A percentile compares a stretch with the other conserved stretches of the same genome.
These are phyloP conservation scores for Trichonephila clavata DNA, from an alignment of 1,140 invertebrate genomes.

Conservation along the genomic window DNA sequence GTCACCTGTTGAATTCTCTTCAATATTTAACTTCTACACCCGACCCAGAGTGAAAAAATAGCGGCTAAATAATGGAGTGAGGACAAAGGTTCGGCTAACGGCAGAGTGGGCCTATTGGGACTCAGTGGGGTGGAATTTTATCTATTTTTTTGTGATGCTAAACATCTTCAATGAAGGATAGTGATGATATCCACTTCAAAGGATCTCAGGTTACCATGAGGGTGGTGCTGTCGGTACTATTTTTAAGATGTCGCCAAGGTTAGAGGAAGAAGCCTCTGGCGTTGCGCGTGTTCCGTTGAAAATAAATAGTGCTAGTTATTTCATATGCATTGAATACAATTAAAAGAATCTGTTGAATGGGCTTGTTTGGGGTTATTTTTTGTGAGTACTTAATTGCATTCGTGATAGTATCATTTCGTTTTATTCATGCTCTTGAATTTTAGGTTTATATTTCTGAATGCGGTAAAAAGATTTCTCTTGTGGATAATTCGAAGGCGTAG, in stretches of 20 bases:
- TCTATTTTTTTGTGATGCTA: conserved; percentile 74
- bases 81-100: conserved; percentile 34
- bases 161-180: conserved; percentile 68
- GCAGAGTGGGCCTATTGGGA: conserved; percentile 43
- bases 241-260: neutral
- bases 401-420: too few relatives aligned
- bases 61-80: conserved; percentile 48
- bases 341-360: too few relatives aligned
- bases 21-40: conserved; percentile 63
- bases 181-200: conserved; percentile 71
- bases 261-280: neutral
- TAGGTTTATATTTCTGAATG: too few relatives aligned
- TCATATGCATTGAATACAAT: too few relatives aligned
- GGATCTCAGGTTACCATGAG: conserved; percentile 7
- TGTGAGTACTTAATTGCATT: too few relatives aligned
- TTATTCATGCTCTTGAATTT: too few relatives aligned
- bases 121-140: conserved; percentile 61
- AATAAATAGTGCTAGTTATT: neutral
- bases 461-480: too few relatives aligned
- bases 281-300: neutral
- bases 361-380: too few relatives aligned
- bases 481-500: too few relatives aligned
- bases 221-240: neutral
- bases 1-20: conserved; percentile 61
- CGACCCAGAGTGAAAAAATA: neutral